Evolutionary conservation across 2,113 vertebrate species (phyloP).

Genomic region (Mormyrus iriodes): DNA sequence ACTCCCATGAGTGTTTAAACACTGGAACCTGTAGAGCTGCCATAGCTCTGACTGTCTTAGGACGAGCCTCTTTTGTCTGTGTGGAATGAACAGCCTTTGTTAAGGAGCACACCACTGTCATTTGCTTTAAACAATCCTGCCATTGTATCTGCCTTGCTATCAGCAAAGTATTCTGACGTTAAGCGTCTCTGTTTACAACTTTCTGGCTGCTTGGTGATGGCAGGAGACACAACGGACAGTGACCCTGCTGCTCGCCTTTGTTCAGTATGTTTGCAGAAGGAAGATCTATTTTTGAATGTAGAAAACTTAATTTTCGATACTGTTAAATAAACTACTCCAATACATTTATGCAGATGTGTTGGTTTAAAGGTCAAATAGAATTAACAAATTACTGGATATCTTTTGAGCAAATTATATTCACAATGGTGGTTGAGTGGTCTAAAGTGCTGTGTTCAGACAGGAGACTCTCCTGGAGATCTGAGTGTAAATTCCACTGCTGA

Average conservation of each 20-base stretch:
- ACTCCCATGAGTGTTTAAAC: too few relatives aligned
- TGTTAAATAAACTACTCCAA: not conserved
- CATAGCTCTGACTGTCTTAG: not conserved
- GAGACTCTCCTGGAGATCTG: not conserved
- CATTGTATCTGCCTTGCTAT: not conserved
- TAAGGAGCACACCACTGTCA: not conserved
- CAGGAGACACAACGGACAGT: not conserved
- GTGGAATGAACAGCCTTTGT: not conserved
- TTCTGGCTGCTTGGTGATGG: not conserved
- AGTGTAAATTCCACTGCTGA: not conserved
- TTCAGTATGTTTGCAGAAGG: not conserved
- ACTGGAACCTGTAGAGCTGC: not conserved
- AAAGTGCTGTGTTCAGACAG: not conserved
- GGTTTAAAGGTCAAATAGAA: not conserved
- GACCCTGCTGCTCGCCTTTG: not conserved
- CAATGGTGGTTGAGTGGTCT: not conserved
- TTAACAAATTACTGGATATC: not conserved
- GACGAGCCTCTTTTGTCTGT: not conserved
- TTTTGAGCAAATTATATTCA: not conserved
- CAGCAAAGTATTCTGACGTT: not conserved
- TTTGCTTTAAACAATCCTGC: not conserved
- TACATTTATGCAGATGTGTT: not conserved
- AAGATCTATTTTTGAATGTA: not conserved
- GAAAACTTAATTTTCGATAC: not conserved
- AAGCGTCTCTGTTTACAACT: not conserved